These are phyloP conservation scores for Trematomus bernacchii DNA, from an alignment of 2,797 vertebrate genomes.

Conservation along the genomic window DNA sequence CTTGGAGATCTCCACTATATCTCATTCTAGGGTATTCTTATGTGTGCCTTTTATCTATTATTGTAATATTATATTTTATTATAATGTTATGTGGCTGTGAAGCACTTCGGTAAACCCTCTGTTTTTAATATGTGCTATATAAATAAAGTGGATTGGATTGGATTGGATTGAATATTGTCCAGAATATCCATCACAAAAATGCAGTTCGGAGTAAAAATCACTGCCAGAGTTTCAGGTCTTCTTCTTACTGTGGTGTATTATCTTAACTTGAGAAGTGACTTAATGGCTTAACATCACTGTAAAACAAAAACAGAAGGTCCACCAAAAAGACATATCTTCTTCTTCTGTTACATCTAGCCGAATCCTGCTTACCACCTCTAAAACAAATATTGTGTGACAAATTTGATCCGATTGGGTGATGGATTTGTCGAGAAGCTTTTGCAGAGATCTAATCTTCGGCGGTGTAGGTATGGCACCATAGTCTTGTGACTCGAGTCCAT, in stretches of 20 bases:
- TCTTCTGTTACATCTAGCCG: too few relatives aligned
- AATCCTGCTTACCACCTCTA: not conserved
- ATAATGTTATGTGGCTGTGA: too few relatives aligned
- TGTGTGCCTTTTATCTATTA: too few relatives aligned
- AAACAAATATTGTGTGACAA: not conserved
- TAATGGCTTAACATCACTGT: not conserved
- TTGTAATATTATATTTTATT: too few relatives aligned
- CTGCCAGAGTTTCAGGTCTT: not conserved
- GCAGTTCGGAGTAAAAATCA: too few relatives aligned
- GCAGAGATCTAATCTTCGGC: not conserved
- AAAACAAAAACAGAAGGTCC: not conserved
- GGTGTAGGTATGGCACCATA: too few relatives aligned
- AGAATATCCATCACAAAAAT: constrained; percentile 1
- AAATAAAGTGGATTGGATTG: too few relatives aligned
- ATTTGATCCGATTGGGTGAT: not conserved
- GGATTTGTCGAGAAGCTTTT: not conserved
- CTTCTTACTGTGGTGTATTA: not conserved
- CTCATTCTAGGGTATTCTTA: constrained; percentile 7
- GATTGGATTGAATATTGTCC: constrained; percentile 9
- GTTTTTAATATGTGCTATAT: too few relatives aligned
- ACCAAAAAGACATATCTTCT: not conserved
- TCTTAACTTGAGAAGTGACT: not conserved
- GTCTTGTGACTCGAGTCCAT: not conserved
- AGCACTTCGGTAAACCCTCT: too few relatives aligned
- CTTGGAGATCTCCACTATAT: constrained; percentile 16